phyloP scores from a whole-genome alignment of 2,113 vertebrate species.

The Xenopus borealis region DNA sequence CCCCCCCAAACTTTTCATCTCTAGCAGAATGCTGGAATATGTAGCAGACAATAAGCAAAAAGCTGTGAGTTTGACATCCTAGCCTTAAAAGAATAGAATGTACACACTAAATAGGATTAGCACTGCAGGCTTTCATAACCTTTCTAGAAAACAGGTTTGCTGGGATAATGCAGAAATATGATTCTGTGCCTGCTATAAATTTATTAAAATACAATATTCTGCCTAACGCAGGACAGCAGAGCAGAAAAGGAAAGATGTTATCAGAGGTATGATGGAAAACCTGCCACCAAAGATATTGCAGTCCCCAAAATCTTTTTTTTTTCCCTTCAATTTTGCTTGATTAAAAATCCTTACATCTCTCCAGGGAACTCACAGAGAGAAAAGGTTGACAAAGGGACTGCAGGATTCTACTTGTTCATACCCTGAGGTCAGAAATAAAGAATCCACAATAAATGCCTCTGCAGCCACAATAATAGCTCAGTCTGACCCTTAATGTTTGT shows the following conservation, averaged over 20 bases:
- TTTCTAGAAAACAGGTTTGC: slow-evolving; percentile 39
- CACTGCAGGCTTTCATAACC: slow-evolving; percentile 25
- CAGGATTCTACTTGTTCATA: slow-evolving; percentile 49
- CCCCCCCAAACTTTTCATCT: no score
- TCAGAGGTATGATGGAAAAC: slow-evolving; percentile 42
- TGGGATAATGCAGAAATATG: slow-evolving; percentile 26
- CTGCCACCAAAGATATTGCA: slow-evolving; percentile 46
- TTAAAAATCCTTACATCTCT: slow-evolving; percentile 52
- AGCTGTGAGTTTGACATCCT: not conserved
- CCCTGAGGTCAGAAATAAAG: slow-evolving; percentile 59
- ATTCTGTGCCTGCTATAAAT: slow-evolving; percentile 41
- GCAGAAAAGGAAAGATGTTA: slow-evolving; percentile 43
- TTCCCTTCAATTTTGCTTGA: slow-evolving; percentile 42
- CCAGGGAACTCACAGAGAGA: slow-evolving; percentile 56
- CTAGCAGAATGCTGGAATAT: not conserved
- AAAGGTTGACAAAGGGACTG: slow-evolving; percentile 47
- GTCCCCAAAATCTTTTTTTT: slow-evolving; percentile 36
- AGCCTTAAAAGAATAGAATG: not conserved
- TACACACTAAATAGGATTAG: slow-evolving; percentile 18
- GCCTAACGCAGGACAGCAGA: slow-evolving; percentile 27
- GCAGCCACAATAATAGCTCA: slow-evolving; percentile 49
- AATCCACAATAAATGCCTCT: slow-evolving; percentile 58
- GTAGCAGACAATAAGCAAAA: not conserved
- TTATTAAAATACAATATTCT: slow-evolving; percentile 47
- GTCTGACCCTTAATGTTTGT: slow-evolving; percentile 52